A percentile compares a stretch with the other conserved stretches of the same genome.
phyloP scores from a whole-genome alignment of 2,888 invertebrate species.

The Heteromurus nitidus region DNA sequence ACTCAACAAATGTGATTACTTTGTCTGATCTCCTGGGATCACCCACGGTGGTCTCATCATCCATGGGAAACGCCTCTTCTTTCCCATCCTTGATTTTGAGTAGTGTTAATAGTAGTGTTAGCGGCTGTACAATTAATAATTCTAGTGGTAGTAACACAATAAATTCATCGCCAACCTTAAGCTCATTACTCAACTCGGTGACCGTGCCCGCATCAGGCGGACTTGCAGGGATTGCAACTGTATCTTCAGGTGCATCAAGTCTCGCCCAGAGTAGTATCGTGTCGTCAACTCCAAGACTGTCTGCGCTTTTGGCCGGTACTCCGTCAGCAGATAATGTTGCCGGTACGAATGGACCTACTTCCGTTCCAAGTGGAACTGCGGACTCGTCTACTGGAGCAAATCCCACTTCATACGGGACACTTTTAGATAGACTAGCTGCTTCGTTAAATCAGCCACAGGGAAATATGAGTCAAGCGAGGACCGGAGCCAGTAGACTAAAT shows the following conservation, averaged over 20 bases:
- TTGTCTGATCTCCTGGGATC: conserved; percentile 71
- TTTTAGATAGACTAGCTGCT: conserved; percentile 71
- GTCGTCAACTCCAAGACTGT: conserved; percentile 79
- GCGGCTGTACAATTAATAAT: neutral
- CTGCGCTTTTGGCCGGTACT: conserved; percentile 80
- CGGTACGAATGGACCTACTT: conserved; percentile 75
- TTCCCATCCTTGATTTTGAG: conserved; percentile 58
- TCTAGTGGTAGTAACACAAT: neutral
- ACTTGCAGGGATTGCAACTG: conserved; percentile 23
- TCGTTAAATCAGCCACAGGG: conserved; percentile 63
- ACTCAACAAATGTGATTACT: conserved; percentile 65
- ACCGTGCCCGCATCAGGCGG: conserved; percentile 11
- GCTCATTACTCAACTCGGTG: conserved; percentile 47
- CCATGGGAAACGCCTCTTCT: conserved; percentile 27
- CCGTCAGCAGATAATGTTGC: conserved; percentile 80
- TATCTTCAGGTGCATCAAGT: conserved; percentile 15
- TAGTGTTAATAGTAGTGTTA: conserved; percentile 22
- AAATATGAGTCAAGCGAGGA: conserved; percentile 38
- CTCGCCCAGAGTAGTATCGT: conserved; percentile 58
- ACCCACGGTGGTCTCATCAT: conserved; percentile 67
- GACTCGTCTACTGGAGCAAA: conserved; percentile 42
- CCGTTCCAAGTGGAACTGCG: conserved; percentile 32
- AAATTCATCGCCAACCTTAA: conserved; percentile 47
- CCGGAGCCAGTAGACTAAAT: conserved; percentile 66
- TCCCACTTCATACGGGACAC: conserved; percentile 66